Conservation (phyloP, 2,113 vertebrate genomes). For the Nibea albiflora region DNA sequence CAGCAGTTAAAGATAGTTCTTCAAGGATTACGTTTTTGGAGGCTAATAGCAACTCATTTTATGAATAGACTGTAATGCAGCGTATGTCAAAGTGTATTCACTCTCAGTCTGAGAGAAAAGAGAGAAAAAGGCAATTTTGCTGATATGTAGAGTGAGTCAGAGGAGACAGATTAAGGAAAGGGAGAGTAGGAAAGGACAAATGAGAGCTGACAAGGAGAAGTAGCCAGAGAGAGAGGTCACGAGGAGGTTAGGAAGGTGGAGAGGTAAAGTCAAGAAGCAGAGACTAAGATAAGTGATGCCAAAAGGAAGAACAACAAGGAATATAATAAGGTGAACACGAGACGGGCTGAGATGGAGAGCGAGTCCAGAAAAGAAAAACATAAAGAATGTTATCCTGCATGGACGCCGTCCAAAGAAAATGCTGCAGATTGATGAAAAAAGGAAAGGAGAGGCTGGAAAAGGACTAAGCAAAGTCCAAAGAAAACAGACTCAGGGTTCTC, state of each 20-base stretch:
- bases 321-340: not conserved
- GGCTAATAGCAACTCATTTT: not conserved
- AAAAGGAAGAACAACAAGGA: constrained; percentile 28
- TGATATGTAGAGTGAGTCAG: not conserved
- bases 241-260: constrained; percentile 5
- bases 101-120: not conserved
- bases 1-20: not conserved
- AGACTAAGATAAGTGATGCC: constrained; percentile 15
- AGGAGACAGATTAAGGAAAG: not conserved
- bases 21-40: not conserved
- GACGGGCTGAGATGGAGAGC: constrained; percentile 3
- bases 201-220: constrained; percentile 20
- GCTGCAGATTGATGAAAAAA: constrained; percentile 54
- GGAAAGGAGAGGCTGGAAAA: constrained; percentile 28
- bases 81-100: not conserved
- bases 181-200: constrained; percentile 7
- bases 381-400: constrained; percentile 40
- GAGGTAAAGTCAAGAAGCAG: constrained; percentile 24
- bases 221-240: not conserved
- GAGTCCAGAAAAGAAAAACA: not conserved
- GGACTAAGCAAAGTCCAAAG: constrained; percentile 46
- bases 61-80: not conserved
- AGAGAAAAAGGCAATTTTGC: not conserved
- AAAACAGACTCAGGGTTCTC: constrained; percentile 54
- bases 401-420: constrained; percentile 64